Base-by-base conservation (phyloP, 2,888 invertebrate genomes). In the Arge pagana region DNA sequence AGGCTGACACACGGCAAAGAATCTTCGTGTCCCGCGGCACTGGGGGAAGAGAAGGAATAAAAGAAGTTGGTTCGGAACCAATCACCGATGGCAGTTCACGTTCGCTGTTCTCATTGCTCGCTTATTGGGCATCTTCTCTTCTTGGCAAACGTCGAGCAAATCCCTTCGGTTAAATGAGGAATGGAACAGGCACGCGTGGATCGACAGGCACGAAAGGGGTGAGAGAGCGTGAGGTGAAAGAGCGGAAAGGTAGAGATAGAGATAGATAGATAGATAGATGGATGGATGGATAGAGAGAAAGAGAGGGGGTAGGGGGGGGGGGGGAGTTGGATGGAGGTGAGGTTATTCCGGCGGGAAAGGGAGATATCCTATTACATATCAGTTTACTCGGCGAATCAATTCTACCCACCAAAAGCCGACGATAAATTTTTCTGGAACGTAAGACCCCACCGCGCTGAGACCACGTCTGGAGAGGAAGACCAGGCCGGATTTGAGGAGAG, bases 351-450 rank as follows among this genome's bases (percentile, higher is more conserved):
- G 50, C 42, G 21, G 35, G 54, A 51, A 43, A 56, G 53, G 50
- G 36, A 53, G 59, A 59, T 59, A 67, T 57, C 63, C 64, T 59
- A 65, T 68, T 66, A 66, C 61, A 64, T 66, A 65, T 67, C 66
- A 62, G 67, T 67, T 67, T 69, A 67, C 68, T 65, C 59, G 64
- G 61, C 62, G 64, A 69, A 68, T 69, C 68, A 69, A 68, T 68
- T 67, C 65, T 64, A 63, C 52, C 60, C 43, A 57, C 65, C 64
- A 68, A 67, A 64, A 68, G 63, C 65, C 65, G 61, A 61, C 63
- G 64, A 66, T 68, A 68, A 69, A 68, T 68, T 67, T 58, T 42
- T 60, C 58, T 53, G 56, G 35, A 45, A 45, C 42, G 42, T 28
- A 42, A 42, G 30, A 42, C 42, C 42, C 42, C 30, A 28, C 45